Evolutionary conservation across 2,113 vertebrate genomes (phyloP).

Genomic region (Leucosticte australis): DNA sequence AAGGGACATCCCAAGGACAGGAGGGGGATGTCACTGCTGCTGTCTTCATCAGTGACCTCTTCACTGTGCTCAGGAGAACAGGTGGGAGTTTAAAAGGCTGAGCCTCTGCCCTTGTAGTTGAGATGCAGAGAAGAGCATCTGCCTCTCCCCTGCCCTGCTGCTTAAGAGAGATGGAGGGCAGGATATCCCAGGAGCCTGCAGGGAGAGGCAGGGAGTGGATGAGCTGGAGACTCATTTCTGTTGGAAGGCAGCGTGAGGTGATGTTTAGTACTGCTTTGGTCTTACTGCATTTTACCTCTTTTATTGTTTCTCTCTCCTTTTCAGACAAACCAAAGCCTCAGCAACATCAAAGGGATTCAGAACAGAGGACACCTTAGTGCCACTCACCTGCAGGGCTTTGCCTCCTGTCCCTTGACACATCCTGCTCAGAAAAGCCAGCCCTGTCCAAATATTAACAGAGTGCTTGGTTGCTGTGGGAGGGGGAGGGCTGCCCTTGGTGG

Average conservation of each 20-base stretch:
- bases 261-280: background rate
- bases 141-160: background rate
- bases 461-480: background rate
- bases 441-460: background rate
- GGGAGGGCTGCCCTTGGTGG: background rate
- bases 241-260: background rate
- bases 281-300: background rate
- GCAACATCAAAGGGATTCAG: background rate
- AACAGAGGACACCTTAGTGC: background rate
- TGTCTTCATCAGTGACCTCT: background rate
- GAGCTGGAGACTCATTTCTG: background rate
- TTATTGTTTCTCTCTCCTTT: background rate
- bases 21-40: background rate
- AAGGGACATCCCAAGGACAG: background rate
- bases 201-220: background rate
- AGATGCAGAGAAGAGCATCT: background rate
- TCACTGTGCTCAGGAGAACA: slow-evolving; percentile 1
- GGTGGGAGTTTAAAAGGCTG: background rate
- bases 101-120: accelerated
- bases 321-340: background rate
- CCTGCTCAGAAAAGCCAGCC: background rate
- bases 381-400: background rate
- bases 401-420: background rate
- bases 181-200: background rate
- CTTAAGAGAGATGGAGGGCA: background rate